Evolutionary conservation across 2,797 vertebrate species (phyloP).

Genomic region (Spinus olivaceus): DNA sequence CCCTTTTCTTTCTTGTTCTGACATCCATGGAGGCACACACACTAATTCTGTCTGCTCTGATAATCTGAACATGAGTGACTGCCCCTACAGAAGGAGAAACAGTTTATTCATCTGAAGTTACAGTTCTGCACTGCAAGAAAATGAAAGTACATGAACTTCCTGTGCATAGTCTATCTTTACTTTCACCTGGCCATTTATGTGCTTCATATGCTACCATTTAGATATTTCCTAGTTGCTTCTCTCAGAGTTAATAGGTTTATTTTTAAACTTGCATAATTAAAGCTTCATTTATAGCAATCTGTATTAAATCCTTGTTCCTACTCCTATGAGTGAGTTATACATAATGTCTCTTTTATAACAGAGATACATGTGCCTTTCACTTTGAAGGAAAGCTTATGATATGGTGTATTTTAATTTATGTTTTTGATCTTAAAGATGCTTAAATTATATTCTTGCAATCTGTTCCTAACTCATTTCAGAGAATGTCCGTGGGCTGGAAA

Average conservation of each 20-base stretch:
- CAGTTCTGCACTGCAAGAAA: neutral
- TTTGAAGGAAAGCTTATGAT: neutral
- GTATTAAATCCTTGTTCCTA: neutral
- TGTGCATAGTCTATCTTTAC: neutral
- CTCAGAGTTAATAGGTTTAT: neutral
- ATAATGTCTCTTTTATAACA: neutral
- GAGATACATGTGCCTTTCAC: neutral
- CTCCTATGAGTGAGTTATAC: neutral
- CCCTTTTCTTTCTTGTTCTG: neutral
- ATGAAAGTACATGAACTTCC: neutral
- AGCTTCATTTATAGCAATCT: neutral
- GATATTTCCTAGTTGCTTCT: neutral
- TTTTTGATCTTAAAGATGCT: neutral
- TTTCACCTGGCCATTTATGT: neutral
- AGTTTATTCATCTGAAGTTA: neutral
- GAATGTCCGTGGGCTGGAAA: constrained; percentile 71
- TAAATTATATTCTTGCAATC: neutral
- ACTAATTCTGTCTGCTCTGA: neutral
- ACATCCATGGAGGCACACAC: rapidly evolving
- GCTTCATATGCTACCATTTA: neutral
- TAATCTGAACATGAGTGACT: neutral
- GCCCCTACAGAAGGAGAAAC: neutral
- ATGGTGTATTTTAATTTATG: neutral
- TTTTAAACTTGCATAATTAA: neutral
- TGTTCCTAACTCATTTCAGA: constrained; percentile 62